A percentile compares a stretch with the other conserved stretches of the same genome.
phyloP scores from a whole-genome alignment of 2,797 vertebrate species.

The Anniella stebbinsi region DNA sequence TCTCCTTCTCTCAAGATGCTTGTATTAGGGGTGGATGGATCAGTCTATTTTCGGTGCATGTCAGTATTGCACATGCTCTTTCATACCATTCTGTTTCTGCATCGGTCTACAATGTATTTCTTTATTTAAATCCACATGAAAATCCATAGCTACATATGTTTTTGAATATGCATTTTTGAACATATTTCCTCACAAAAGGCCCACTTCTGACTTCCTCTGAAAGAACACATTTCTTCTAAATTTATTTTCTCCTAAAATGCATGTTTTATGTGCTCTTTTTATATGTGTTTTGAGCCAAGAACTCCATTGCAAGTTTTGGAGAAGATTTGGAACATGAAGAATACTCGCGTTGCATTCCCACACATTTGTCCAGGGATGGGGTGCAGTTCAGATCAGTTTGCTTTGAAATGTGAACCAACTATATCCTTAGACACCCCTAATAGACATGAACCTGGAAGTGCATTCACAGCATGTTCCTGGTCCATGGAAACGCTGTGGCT shows the following conservation, averaged over 20 bases:
- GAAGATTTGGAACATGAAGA: not conserved
- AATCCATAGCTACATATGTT: not conserved
- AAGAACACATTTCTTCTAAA: not conserved
- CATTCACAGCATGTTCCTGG: not conserved
- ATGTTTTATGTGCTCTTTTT: not conserved
- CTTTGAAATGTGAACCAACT: not conserved
- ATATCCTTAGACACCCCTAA: not conserved
- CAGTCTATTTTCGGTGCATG: not conserved
- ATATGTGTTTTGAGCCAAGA: not conserved
- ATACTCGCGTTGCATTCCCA: not conserved
- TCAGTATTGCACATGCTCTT: not conserved
- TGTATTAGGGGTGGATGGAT: not conserved
- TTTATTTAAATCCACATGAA: not conserved
- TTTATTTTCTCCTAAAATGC: not conserved
- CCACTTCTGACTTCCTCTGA: not conserved
- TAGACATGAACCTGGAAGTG: not conserved
- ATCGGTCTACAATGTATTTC: not conserved
- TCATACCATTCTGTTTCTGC: not conserved
- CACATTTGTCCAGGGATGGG: not conserved
- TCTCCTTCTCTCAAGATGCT: no score
- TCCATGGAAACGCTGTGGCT: not conserved
- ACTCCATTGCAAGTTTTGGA: not conserved
- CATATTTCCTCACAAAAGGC: not conserved
- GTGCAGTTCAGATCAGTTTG: not conserved
- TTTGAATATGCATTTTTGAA: not conserved